A percentile compares a stretch with the other conserved stretches of the same genome.
These are phyloP conservation scores for Vollenhovia emeryi DNA, from an alignment of 1,140 invertebrate species.

Conservation along the genomic window DNA sequence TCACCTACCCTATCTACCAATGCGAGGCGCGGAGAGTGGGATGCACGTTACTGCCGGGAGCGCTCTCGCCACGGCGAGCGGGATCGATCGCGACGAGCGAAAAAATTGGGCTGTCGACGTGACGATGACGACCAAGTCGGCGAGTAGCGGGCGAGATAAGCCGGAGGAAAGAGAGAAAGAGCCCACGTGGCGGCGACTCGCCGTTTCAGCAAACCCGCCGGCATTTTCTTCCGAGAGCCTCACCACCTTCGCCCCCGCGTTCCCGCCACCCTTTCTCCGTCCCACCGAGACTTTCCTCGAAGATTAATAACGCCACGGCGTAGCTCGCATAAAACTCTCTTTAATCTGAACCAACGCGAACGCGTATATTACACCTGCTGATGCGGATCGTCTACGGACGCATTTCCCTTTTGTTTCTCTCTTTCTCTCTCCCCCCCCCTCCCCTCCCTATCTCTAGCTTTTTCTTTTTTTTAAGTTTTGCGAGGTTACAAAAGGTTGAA, in stretches of 20 bases:
- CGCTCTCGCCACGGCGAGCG: neutral
- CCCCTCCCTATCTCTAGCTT: neutral
- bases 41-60: neutral
- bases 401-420: neutral
- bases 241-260: neutral
- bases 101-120: slow-evolving; percentile 66
- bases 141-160: slow-evolving; percentile 37
- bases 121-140: slow-evolving; percentile 58
- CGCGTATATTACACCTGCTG: slow-evolving; percentile 69
- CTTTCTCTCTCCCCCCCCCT: neutral
- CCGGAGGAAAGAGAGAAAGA: slow-evolving; percentile 32
- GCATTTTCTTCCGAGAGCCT: slow-evolving; percentile 36
- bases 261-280: neutral
- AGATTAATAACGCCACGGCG: slow-evolving; percentile 75
- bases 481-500: slow-evolving; percentile 9
- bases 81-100: slow-evolving; percentile 7
- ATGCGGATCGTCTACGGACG: slow-evolving; percentile 28
- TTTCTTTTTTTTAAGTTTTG: neutral
- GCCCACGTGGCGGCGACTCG: slow-evolving; percentile 6
- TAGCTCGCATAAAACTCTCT: slow-evolving; percentile 75
- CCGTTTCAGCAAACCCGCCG: slow-evolving; percentile 43
- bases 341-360: slow-evolving; percentile 75
- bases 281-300: slow-evolving; percentile 63
- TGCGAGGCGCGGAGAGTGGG: neutral
- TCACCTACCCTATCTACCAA: neutral